phyloP scores from a whole-genome alignment of 2,888 invertebrate species.

The Helobdella robusta region DNA sequence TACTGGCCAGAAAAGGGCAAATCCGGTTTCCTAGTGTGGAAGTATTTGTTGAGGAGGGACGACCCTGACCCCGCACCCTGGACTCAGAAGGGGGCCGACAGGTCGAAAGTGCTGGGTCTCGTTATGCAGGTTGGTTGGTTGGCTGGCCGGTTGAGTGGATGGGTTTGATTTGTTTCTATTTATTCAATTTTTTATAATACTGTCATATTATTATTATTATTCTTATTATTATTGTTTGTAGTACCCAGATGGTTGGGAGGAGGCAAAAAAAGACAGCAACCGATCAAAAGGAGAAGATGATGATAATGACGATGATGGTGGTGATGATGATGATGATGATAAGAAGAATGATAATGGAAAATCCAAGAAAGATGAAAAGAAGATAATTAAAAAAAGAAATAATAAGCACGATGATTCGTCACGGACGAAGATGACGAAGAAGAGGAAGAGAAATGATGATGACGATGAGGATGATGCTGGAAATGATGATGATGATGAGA shows the following conservation, averaged over 20 bases:
- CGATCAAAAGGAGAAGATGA: background rate
- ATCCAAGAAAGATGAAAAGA: constrained; percentile 4
- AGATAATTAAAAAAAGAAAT: background rate
- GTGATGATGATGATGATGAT: constrained; percentile 22
- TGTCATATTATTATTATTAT: background rate
- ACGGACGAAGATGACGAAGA: background rate
- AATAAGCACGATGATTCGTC: constrained; percentile 9
- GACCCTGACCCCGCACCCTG: constrained; percentile 71
- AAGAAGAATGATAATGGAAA: background rate
- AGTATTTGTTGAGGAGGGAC: constrained; percentile 66
- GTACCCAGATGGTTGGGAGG: constrained; percentile 67
- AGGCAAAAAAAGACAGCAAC: constrained; percentile 44
- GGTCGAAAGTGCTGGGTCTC: constrained; percentile 49
- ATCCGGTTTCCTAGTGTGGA: constrained; percentile 71
- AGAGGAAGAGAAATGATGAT: constrained; percentile 19
- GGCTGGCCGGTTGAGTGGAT: no score
- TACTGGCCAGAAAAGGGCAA: constrained; percentile 69
- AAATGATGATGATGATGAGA: constrained; percentile 9
- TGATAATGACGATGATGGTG: constrained; percentile 9
- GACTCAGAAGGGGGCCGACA: constrained; percentile 61
- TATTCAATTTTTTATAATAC: background rate
- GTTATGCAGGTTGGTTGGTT: constrained; percentile 44
- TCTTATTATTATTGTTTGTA: constrained; percentile 38
- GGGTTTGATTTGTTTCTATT: no score
- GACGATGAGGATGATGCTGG: constrained; percentile 22